Percentiles rank a stretch among this genome's conserved stretches.
phyloP scores from a whole-genome alignment of 1,140 invertebrate species.

The Heliconius nattereri region DNA sequence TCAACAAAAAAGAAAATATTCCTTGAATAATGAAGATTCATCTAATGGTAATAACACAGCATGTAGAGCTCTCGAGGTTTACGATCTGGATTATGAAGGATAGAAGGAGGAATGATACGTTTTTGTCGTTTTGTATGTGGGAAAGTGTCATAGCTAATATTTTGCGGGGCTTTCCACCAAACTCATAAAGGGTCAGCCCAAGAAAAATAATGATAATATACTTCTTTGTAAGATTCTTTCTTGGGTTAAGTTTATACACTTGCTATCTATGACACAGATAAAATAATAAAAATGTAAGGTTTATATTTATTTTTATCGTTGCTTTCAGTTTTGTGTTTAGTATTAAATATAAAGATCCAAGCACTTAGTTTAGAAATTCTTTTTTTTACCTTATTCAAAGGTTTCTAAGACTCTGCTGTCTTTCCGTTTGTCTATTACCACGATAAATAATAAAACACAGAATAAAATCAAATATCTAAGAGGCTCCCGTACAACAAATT shows the following conservation, averaged over 20 bases:
- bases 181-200: not conserved
- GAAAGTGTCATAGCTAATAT: constrained; percentile 4
- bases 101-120: constrained; percentile 4
- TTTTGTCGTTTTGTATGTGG: constrained; percentile 2
- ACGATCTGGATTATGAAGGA: constrained; percentile 12
- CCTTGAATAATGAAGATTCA: not conserved
- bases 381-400: too few relatives aligned
- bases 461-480: too few relatives aligned
- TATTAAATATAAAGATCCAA: not conserved
- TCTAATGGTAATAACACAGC: constrained; percentile 6
- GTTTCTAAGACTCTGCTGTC: too few relatives aligned
- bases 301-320: not conserved
- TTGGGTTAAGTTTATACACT: not conserved
- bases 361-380: too few relatives aligned
- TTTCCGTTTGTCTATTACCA: too few relatives aligned
- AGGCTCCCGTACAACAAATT: too few relatives aligned
- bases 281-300: not conserved
- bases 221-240: constrained; percentile 11
- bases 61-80: constrained; percentile 6
- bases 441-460: too few relatives aligned
- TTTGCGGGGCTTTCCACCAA: not conserved
- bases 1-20: not conserved
- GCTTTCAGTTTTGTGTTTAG: not conserved
- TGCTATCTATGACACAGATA: not conserved
- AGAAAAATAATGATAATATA: constrained; percentile 4